Percentiles rank a stretch among this genome's conserved stretches.
Evolutionary conservation across 2,797 vertebrate genomes (phyloP).

Genomic region (Delichon dasypus): DNA sequence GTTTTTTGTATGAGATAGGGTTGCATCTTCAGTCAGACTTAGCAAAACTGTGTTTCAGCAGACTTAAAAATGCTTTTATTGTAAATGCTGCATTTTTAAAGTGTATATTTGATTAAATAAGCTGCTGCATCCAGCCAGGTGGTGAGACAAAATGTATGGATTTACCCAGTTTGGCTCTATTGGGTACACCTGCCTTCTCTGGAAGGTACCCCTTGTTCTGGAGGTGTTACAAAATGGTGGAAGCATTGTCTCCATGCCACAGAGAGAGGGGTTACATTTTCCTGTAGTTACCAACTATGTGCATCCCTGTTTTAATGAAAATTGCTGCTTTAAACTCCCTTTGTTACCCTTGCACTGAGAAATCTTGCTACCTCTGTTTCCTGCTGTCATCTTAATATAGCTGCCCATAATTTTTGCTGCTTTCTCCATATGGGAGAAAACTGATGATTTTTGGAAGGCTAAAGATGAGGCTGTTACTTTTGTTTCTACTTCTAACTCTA

Average conservation of each 20-base stretch:
- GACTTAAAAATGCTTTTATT: background rate
- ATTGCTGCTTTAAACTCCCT: background rate
- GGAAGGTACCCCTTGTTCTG: background rate
- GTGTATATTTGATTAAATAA: background rate
- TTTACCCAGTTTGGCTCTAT: background rate
- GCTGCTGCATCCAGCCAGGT: background rate
- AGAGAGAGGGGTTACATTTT: background rate
- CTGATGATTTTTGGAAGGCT: background rate
- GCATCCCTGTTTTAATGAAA: background rate
- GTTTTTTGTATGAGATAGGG: background rate
- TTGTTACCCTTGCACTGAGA: background rate
- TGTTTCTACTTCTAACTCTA: background rate
- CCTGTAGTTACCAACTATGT: background rate
- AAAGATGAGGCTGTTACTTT: background rate
- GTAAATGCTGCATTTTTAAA: background rate
- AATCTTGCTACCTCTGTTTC: background rate
- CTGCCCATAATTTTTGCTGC: background rate
- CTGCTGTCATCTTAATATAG: background rate
- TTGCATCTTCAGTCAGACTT: background rate
- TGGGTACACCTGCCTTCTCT: background rate
- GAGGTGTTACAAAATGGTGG: background rate
- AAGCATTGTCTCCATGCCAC: background rate
- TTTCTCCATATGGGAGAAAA: background rate
- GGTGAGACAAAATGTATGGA: background rate
- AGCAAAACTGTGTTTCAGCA: background rate